Percentiles rank a stretch among this genome's conserved stretches.
Evolutionary conservation across 1,140 invertebrate species (phyloP).

Genomic region (Vanessa tameamea): DNA sequence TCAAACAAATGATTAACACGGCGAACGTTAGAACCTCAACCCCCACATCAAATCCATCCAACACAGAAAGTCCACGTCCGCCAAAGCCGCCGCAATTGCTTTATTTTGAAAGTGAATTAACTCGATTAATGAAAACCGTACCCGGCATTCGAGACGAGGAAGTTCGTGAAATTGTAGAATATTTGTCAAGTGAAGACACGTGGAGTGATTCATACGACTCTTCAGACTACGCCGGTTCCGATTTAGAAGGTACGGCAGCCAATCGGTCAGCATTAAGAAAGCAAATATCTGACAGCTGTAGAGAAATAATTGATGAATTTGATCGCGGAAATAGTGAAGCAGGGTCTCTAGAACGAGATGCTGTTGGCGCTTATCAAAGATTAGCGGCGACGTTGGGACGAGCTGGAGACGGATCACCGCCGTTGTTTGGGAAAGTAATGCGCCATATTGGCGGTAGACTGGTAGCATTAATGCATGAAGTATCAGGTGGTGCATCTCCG

Average conservation of each 20-base stretch:
- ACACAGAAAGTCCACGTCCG: conserved; percentile 82
- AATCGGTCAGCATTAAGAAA: conserved; percentile 88
- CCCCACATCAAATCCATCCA: conserved; percentile 70
- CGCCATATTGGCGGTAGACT: conserved; percentile 94
- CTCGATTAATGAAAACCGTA: conserved; percentile 94
- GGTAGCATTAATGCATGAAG: conserved; percentile 95
- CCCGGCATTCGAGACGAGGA: conserved; percentile 94
- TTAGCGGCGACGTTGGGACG: conserved; percentile 90
- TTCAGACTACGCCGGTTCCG: conserved; percentile 93
- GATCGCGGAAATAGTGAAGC: conserved; percentile 84
- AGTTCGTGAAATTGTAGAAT: conserved; percentile 94
- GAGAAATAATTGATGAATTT: conserved; percentile 93
- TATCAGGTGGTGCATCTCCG: conserved; percentile 89
- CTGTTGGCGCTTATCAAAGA: conserved; percentile 91
- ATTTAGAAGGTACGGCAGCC: conserved; percentile 88
- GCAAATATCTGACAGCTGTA: conserved; percentile 92
- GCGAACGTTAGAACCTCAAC: conserved; percentile 83
- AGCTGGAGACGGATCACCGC: conserved; percentile 88
- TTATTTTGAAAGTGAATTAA: conserved; percentile 93
- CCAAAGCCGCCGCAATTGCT: conserved; percentile 91
- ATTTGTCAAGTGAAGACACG: conserved; percentile 93
- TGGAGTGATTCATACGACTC: conserved; percentile 96
- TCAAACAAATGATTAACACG: conserved; percentile 91
- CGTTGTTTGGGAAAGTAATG: conserved; percentile 95
- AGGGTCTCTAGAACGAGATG: conserved; percentile 85